A percentile compares a stretch with the other conserved stretches of the same genome.
These are phyloP conservation scores for Hyperopisus bebe DNA, from an alignment of 2,113 vertebrate genomes.

Conservation along the genomic window DNA sequence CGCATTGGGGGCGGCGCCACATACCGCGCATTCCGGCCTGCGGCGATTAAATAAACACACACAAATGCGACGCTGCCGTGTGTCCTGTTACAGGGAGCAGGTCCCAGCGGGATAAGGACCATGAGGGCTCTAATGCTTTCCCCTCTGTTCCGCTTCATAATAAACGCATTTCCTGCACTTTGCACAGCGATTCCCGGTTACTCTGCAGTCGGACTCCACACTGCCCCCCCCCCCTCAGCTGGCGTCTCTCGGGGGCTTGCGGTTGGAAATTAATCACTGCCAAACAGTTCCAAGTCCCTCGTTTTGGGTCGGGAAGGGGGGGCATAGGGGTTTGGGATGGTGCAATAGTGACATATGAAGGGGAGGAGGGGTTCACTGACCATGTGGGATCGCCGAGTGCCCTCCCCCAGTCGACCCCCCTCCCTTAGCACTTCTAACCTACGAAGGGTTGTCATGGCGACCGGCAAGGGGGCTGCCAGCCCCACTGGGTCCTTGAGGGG, in stretches of 20 bases:
- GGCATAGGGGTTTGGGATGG: neutral
- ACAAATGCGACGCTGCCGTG: neutral
- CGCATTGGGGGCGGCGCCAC: neutral
- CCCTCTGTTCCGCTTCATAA: neutral
- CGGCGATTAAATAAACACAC: neutral
- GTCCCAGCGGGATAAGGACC: neutral
- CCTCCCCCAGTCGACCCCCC: neutral
- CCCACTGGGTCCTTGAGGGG: neutral
- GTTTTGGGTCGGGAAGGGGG: neutral
- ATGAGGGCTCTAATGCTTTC: too few relatives aligned
- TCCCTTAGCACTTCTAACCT: neutral
- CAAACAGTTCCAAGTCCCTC: neutral
- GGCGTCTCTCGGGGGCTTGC: neutral
- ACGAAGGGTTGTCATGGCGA: conserved; percentile 10
- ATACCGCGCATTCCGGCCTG: neutral
- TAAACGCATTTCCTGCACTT: neutral
- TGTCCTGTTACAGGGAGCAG: neutral
- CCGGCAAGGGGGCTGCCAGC: neutral
- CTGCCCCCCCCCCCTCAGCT: neutral
- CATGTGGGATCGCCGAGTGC: too few relatives aligned
- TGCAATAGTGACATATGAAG: neutral
- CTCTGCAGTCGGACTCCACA: neutral
- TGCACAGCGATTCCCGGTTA: neutral
- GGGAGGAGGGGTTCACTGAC: neutral
- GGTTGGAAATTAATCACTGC: conserved; percentile 2